Base-by-base conservation (phyloP, 2,888 invertebrate genomes). In the Lepetodrilus schrolli region DNA sequence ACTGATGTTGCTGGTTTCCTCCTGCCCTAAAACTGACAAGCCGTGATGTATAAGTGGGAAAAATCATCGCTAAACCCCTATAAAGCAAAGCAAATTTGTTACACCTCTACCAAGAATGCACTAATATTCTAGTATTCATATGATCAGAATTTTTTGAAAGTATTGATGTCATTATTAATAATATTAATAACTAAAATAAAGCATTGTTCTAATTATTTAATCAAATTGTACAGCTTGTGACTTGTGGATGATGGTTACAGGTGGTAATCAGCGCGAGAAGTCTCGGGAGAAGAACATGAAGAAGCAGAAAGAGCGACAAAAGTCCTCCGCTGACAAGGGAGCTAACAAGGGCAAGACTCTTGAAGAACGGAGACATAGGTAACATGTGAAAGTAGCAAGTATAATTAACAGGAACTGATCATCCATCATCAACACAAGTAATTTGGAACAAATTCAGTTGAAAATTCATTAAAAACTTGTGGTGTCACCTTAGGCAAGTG, bases 241-340 rank as follows among this genome's bases (percentile, higher is more conserved):
- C 38, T 38, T 38, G 38, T 38, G 4, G 17, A 4, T 17, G 1
- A 20, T 2, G 17, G 3, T 17, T 79, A 34, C 66, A 88, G 88
- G 89, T 76, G 89, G 89, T 34, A 89, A 89, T 77, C 89, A 89
- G 79, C 81, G 89, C 77, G 89, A 89, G n/a, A 83, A 86, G 66
- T 87, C 89, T n/a, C 78, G 89, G 43, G 88, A 84, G 66, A 89
- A 88, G 78, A 82, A 82, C 70, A 68, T 78, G 69, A 89, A 89
- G 73, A 87, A 87, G 73, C 86, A 85, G 23, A 13, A 26, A 4
- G 74, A 79, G 2, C 87, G 86, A 68, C 77, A 78, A 23, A 83
- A 83, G 69, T 65, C 74, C 47, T 76, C 84, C 23, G 73, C 76
- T 66, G 82, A 83, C 1, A 85, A 85, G 70, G 83, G 75, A 20